Evolutionary conservation across 2,888 invertebrate species (phyloP).

Genomic region (Drosophila trichaetosa): DNA sequence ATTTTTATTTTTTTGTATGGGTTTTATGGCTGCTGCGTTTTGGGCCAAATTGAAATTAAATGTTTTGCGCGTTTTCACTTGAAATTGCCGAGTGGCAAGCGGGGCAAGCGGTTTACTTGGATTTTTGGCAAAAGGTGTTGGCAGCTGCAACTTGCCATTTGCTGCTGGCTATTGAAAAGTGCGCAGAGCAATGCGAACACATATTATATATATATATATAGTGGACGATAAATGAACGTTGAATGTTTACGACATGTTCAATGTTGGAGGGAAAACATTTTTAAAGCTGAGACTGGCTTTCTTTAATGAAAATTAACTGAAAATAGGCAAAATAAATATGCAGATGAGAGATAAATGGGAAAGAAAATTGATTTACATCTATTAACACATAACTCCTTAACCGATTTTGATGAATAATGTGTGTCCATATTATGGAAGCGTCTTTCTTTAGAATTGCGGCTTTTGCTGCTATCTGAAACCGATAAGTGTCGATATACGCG

Average conservation of each 20-base stretch:
- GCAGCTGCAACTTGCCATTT: conserved; percentile 20
- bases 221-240: not conserved
- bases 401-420: not conserved
- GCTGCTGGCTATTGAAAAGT: not conserved
- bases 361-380: not conserved
- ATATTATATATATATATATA: not conserved
- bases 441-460: not conserved
- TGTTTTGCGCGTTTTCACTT: conserved; percentile 42
- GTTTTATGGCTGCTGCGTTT: conserved; percentile 46
- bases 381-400: not conserved
- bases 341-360: not conserved
- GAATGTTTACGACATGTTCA: not conserved
- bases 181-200: not conserved
- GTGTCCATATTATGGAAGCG: not conserved
- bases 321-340: not conserved
- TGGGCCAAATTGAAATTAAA: conserved; percentile 67
- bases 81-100: not conserved
- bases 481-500: not conserved
- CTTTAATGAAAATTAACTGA: not conserved
- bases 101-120: not conserved
- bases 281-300: not conserved
- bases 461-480: not conserved
- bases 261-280: not conserved
- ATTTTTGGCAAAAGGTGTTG: conserved; percentile 38
- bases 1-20: not conserved